Evolutionary conservation across 1,140 invertebrate genomes (phyloP).

Genomic region (Planococcus citri): DNA sequence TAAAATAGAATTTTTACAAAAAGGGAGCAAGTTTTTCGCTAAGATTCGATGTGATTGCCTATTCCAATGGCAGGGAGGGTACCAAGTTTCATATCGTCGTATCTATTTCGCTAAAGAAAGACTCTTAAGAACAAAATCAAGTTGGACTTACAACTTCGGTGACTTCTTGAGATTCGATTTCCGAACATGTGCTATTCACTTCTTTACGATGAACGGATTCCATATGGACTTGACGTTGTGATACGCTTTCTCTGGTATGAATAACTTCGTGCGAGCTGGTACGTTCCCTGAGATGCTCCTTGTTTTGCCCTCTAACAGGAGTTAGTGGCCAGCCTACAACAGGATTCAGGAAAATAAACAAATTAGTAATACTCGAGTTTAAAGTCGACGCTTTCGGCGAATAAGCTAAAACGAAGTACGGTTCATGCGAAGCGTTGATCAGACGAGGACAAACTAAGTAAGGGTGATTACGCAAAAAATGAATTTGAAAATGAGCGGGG

Average conservation of each 20-base stretch:
- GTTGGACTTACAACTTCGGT: conserved; percentile 13
- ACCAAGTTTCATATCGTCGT: conserved; percentile 18
- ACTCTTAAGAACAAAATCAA: too few species aligned
- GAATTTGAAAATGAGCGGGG: too few species aligned
- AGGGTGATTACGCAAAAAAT: too few species aligned
- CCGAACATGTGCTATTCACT: neutral
- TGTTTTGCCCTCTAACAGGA: neutral
- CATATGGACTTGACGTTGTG: neutral
- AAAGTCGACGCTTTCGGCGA: too few species aligned
- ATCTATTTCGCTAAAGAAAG: too few species aligned
- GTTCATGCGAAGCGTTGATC: too few species aligned
- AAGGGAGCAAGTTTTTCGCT: too few species aligned
- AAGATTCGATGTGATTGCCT: too few species aligned
- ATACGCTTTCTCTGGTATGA: neutral
- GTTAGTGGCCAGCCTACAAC: neutral
- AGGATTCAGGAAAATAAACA: neutral
- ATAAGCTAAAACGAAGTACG: too few species aligned
- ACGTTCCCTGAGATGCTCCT: neutral
- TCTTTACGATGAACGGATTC: neutral
- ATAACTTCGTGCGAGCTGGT: neutral
- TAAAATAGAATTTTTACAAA: too few species aligned
- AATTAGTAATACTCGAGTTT: neutral
- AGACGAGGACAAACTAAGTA: too few species aligned
- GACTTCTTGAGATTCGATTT: neutral
- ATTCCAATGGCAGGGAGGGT: too few species aligned